Conservation (phyloP, 64 coral and sea anemone genomes). For the Exaiptasia diaphana region DNA sequence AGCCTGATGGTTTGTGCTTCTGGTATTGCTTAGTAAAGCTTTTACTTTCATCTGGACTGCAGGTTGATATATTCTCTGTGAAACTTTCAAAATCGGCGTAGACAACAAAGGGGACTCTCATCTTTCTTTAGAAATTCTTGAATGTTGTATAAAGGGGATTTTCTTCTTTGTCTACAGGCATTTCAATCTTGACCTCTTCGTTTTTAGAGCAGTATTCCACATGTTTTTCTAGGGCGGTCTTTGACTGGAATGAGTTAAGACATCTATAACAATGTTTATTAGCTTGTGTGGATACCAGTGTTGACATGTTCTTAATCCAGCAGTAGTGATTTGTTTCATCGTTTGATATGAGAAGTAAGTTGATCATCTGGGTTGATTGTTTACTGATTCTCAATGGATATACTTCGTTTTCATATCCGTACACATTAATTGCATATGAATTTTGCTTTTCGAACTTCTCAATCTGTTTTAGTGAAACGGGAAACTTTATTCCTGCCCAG, state of each 20-base stretch:
- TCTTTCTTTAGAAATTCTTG: neutral
- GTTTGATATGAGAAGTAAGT: constrained; percentile 10
- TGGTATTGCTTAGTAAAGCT: constrained; percentile 30
- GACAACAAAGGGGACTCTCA: constrained; percentile 8
- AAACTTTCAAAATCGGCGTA: constrained; percentile 29
- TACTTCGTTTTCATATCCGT: constrained; percentile 1
- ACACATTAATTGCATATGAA: neutral
- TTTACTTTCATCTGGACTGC: neutral
- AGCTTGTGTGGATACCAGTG: constrained; percentile 6
- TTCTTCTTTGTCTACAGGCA: neutral
- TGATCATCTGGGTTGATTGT: neutral
- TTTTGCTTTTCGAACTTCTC: constrained; percentile 26
- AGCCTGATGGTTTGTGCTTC: constrained; percentile 17
- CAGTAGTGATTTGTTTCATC: constrained; percentile 14
- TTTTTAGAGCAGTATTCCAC: neutral
- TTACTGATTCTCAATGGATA: neutral
- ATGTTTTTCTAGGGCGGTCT: neutral
- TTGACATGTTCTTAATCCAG: constrained; percentile 19
- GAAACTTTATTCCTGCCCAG: constrained; percentile 27
- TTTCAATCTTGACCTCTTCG: neutral
- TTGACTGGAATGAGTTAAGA: constrained; percentile 13
- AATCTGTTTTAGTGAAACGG: neutral
- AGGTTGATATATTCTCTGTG: neutral
- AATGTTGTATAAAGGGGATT: neutral
- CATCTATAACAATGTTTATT: neutral